Conservation (phyloP, 2,797 vertebrate species). For the Pseudochirops corinnae region DNA sequence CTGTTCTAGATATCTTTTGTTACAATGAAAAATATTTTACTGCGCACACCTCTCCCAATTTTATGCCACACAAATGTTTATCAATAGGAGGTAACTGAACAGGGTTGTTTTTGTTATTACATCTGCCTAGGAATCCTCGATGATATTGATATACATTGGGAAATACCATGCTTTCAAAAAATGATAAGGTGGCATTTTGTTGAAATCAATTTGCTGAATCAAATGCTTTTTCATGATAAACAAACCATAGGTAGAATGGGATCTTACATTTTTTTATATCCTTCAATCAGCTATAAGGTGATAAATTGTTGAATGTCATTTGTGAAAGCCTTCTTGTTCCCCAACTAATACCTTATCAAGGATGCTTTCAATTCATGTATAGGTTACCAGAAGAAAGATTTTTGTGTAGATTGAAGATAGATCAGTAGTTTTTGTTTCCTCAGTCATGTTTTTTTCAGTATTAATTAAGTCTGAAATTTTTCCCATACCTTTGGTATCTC, state of each 20-base stretch:
- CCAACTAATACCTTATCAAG: neutral
- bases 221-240: neutral
- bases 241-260: neutral
- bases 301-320: neutral
- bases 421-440: neutral
- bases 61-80: neutral
- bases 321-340: neutral
- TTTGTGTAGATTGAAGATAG: neutral
- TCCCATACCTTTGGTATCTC: neutral
- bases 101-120: neutral
- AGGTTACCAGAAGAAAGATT: neutral
- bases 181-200: neutral
- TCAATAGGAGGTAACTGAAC: neutral
- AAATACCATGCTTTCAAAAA: neutral
- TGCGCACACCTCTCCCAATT: neutral
- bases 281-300: neutral
- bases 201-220: neutral
- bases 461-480: neutral
- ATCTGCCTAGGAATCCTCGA: neutral
- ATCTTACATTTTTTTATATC: neutral
- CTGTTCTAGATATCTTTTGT: neutral
- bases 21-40: neutral
- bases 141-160: neutral
- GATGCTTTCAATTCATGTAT: neutral
- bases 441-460: neutral